A percentile compares a stretch with the other conserved stretches of the same genome.
These are phyloP conservation scores for Lepus townsendii DNA, from an alignment of 2,797 vertebrate species.

Conservation along the genomic window DNA sequence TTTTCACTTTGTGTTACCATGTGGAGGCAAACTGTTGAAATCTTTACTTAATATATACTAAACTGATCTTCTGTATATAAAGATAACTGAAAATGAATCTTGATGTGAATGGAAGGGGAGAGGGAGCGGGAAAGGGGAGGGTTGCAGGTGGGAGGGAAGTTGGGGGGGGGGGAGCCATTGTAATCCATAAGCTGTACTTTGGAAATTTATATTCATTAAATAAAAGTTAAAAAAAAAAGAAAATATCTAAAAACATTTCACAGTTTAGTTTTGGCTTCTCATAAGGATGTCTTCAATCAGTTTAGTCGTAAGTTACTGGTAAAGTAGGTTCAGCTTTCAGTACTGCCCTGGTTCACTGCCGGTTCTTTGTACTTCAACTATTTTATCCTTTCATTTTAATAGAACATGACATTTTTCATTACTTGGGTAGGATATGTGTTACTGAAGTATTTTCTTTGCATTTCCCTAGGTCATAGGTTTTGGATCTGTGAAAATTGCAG, in stretches of 20 bases:
- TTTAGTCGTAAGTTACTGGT: constrained; percentile 36
- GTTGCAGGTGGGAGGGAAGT: no score
- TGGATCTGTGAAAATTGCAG: constrained; percentile 94
- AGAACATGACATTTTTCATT: constrained; percentile 23
- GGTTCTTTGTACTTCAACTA: constrained; percentile 38
- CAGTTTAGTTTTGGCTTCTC: background rate
- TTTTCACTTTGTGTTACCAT: no score
- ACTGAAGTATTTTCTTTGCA: constrained; percentile 36
- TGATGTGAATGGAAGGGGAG: no score
- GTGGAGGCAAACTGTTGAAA: no score
- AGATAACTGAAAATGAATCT: no score
- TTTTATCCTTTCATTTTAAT: constrained; percentile 53
- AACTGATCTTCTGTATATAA: no score
- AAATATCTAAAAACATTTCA: background rate
- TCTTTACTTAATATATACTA: no score
- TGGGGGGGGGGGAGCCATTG: no score
- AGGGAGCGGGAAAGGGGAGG: no score
- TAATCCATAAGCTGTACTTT: no score
- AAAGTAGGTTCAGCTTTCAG: constrained; percentile 27
- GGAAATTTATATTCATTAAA: no score
- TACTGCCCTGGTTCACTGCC: constrained; percentile 31
- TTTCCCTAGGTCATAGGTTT: constrained; percentile 94
- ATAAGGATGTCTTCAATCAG: background rate
- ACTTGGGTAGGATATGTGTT: constrained; percentile 1
- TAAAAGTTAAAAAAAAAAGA: no score